These are phyloP conservation scores for Cataglyphis cursor DNA, from an alignment of 2,888 invertebrate species.

Conservation along the genomic window DNA sequence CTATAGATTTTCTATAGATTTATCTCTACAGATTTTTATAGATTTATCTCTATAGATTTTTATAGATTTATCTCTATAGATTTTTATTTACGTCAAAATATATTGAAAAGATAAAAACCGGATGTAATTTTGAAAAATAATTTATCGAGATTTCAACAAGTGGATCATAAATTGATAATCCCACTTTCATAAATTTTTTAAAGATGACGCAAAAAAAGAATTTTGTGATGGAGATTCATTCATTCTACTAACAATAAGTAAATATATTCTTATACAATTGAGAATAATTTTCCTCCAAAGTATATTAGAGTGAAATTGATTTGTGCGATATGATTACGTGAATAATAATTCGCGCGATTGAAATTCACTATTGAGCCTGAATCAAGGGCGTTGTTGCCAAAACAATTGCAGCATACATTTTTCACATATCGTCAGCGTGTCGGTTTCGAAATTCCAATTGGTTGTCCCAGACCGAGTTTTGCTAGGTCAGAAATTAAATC, in stretches of 20 bases:
- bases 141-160: constrained; percentile 27
- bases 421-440: constrained; percentile 8
- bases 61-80: background rate
- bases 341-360: constrained; percentile 1
- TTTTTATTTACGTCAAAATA: background rate
- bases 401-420: constrained; percentile 44
- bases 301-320: background rate
- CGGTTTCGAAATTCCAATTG: constrained; percentile 31
- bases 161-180: constrained; percentile 30
- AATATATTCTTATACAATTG: background rate
- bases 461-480: constrained; percentile 30
- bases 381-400: background rate
- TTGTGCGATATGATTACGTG: constrained; percentile 1
- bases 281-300: background rate
- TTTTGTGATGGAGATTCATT: background rate
- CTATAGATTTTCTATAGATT: background rate
- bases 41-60: background rate
- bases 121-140: constrained; percentile 11
- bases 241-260: background rate
- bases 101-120: background rate
- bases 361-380: background rate
- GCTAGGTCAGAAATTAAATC: constrained; percentile 30
- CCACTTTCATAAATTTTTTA: constrained; percentile 6
- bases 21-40: no score
- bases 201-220: background rate